phyloP scores from a whole-genome alignment of 2,797 vertebrate genomes.

The Apogon talboti region DNA sequence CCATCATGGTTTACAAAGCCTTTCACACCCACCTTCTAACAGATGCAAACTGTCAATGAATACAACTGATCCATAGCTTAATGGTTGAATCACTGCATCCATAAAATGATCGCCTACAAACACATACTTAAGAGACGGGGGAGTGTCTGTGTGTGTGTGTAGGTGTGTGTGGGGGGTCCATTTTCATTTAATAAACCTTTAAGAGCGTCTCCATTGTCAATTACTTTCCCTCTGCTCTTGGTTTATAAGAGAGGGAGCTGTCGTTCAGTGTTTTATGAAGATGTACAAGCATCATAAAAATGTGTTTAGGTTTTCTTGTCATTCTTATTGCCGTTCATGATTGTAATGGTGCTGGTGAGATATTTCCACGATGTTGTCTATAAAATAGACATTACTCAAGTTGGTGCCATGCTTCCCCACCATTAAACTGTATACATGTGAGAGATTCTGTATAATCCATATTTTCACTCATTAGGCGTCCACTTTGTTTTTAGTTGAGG shows the following conservation, averaged over 20 bases:
- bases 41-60: conserved; percentile 10
- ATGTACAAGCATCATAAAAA: conserved; percentile 63
- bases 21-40: conserved; percentile 3
- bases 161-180: conserved; percentile 52
- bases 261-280: conserved; percentile 64
- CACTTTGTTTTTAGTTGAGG: too few relatives aligned
- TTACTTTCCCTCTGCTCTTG: conserved; percentile 43
- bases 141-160: too few relatives aligned
- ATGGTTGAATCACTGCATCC: conserved; percentile 28
- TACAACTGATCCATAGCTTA: conserved; percentile 19
- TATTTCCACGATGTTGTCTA: conserved; percentile 52
- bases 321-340: conserved; percentile 55
- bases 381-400: conserved; percentile 71
- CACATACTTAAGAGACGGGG: conserved; percentile 26
- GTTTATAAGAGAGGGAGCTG: conserved; percentile 40
- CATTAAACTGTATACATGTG: neutral
- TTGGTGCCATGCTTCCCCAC: conserved; percentile 11
- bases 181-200: conserved; percentile 66
- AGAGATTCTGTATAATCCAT: neutral
- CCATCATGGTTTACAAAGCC: neutral
- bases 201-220: conserved; percentile 52
- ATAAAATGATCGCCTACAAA: conserved; percentile 20
- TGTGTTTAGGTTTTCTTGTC: conserved; percentile 57
- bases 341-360: conserved; percentile 44
- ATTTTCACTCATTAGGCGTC: neutral